Conservation (phyloP, 2,888 invertebrate genomes). For the Catocala fraxini region DNA sequence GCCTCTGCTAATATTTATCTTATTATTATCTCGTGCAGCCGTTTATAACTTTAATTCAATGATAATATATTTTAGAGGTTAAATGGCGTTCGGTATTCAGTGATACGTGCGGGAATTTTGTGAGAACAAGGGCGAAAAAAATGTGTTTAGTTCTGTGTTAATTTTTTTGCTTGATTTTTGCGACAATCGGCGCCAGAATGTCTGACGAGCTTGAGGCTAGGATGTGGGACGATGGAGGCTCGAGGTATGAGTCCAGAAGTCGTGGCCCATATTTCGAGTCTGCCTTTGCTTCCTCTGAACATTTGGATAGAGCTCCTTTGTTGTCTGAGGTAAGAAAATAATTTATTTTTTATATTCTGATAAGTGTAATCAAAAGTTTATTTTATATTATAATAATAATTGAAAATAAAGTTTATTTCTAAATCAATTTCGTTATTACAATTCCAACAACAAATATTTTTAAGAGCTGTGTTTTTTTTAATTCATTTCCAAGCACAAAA, state of each 20-base stretch:
- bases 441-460: not conserved
- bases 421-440: not conserved
- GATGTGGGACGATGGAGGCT: slow-evolving; percentile 83
- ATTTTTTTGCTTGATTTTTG: slow-evolving; percentile 44
- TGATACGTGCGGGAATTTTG: slow-evolving; percentile 26
- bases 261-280: slow-evolving; percentile 78
- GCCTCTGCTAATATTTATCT: slow-evolving; percentile 42
- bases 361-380: slow-evolving; percentile 9
- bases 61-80: slow-evolving; percentile 43
- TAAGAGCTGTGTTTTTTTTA: too few relatives aligned
- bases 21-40: slow-evolving; percentile 48
- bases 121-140: slow-evolving; percentile 30
- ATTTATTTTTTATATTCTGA: slow-evolving; percentile 16
- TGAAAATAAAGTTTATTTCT: not conserved
- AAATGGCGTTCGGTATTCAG: slow-evolving; percentile 12
- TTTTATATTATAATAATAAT: not conserved
- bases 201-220: slow-evolving; percentile 84
- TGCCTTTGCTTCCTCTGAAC: slow-evolving; percentile 81
- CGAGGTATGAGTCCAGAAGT: slow-evolving; percentile 73
- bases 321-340: slow-evolving; percentile 74
- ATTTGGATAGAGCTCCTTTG: slow-evolving; percentile 80
- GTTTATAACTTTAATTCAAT: slow-evolving; percentile 47
- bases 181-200: slow-evolving; percentile 79
- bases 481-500: too few relatives aligned
- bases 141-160: slow-evolving; percentile 56